phyloP scores from a whole-genome alignment of 2,888 invertebrate genomes.

The Chloroclysta siterata region DNA sequence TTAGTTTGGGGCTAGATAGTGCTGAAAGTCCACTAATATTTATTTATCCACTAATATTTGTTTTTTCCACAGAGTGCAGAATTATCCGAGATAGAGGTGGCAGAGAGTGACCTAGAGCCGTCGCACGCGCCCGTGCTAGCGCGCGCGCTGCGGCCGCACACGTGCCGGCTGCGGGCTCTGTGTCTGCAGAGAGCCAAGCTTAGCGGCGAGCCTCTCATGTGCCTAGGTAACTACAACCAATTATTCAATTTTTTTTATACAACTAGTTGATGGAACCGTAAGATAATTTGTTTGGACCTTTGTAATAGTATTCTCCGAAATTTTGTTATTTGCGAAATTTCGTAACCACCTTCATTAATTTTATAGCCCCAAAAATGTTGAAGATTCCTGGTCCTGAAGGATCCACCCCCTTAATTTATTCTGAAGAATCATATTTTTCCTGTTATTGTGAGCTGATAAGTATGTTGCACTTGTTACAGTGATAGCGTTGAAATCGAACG shows the following conservation, averaged over 20 bases:
- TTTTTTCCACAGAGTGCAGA: conserved; percentile 85
- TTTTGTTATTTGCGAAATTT: too few relatives aligned
- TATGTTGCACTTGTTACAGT: conserved; percentile 81
- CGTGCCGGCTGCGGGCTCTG: conserved; percentile 89
- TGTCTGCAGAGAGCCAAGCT: conserved; percentile 91
- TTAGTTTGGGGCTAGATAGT: too few relatives aligned
- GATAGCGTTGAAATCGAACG: conserved; percentile 91
- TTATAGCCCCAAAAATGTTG: too few relatives aligned
- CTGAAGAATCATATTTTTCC: too few relatives aligned
- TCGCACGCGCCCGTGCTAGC: conserved; percentile 89
- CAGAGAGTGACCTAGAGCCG: conserved; percentile 87
- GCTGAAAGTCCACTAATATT: too few relatives aligned
- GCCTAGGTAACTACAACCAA: conserved; percentile 87
- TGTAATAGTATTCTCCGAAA: too few relatives aligned
- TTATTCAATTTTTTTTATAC: neutral
- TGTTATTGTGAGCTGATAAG: neutral
- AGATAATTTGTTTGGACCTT: too few relatives aligned
- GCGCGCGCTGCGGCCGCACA: conserved; percentile 87
- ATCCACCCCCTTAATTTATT: too few relatives aligned
- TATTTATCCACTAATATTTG: too few relatives aligned
- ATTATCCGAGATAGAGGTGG: conserved; percentile 87
- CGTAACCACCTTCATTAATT: too few relatives aligned
- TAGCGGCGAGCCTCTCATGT: conserved; percentile 89
- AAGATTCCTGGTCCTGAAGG: too few relatives aligned
- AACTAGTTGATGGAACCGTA: too few relatives aligned